These are phyloP conservation scores for Danio rerio DNA, from an alignment of 2,113 vertebrate species.

Conservation along the genomic window GRCz12tu NC_133189.1:38291501-38292000, in stretches of 20 bases:
- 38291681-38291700: not conserved
- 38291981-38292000: slow-evolving; percentile 1
- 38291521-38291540: too few species aligned
- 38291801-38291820: not conserved
- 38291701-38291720: too few species aligned
- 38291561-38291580: too few species aligned
- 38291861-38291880: not conserved
- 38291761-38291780: not conserved
- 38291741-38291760: not conserved
- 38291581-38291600: too few species aligned
- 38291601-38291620: not conserved
- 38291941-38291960: slow-evolving; percentile 26
- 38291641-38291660: not conserved
- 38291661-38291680: not conserved
- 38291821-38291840: slow-evolving; percentile 22
- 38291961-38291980: slow-evolving; percentile 35
- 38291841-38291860: slow-evolving; percentile 9
- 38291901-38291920: not conserved
- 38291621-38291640: not conserved
- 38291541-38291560: too few species aligned
- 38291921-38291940: slow-evolving; percentile 13
- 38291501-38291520: too few species aligned
- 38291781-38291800: not conserved
- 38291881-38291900: slow-evolving; percentile 13
- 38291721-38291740: too few species aligned